These are phyloP conservation scores for Papilio glaucus DNA, from an alignment of 1,140 invertebrate genomes.

Conservation along the genomic window DNA sequence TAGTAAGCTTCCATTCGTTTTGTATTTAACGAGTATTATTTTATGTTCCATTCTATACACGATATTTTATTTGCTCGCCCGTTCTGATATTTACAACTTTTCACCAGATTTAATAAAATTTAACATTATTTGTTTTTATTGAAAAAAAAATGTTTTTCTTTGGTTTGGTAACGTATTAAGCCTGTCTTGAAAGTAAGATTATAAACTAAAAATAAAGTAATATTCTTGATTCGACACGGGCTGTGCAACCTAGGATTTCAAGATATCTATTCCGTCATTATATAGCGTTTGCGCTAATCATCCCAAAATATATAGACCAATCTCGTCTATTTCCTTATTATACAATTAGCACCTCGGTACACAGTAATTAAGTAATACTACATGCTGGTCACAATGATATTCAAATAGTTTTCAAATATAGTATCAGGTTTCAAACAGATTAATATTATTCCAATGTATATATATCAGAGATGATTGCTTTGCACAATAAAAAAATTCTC, in stretches of 20 bases:
- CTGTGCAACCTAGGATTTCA: too few relatives aligned
- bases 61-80: constrained; percentile 34
- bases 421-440: background rate
- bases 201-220: too few relatives aligned
- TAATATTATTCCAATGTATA: background rate
- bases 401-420: too few relatives aligned
- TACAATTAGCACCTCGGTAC: too few relatives aligned
- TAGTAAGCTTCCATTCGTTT: constrained; percentile 52
- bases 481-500: constrained; percentile 24
- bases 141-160: background rate
- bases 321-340: too few relatives aligned
- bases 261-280: too few relatives aligned
- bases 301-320: too few relatives aligned
- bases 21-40: constrained; percentile 56
- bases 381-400: too few relatives aligned
- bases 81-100: constrained; percentile 26
- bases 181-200: too few relatives aligned
- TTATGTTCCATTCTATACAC: constrained; percentile 48
- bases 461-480: background rate
- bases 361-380: too few relatives aligned
- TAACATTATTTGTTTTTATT: background rate
- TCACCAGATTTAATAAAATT: constrained; percentile 17
- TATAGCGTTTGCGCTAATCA: too few relatives aligned
- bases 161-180: background rate
- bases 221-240: too few relatives aligned